These are phyloP conservation scores for Augiades crinisus DNA, from an alignment of 2,888 invertebrate species.

Conservation along the genomic window DNA sequence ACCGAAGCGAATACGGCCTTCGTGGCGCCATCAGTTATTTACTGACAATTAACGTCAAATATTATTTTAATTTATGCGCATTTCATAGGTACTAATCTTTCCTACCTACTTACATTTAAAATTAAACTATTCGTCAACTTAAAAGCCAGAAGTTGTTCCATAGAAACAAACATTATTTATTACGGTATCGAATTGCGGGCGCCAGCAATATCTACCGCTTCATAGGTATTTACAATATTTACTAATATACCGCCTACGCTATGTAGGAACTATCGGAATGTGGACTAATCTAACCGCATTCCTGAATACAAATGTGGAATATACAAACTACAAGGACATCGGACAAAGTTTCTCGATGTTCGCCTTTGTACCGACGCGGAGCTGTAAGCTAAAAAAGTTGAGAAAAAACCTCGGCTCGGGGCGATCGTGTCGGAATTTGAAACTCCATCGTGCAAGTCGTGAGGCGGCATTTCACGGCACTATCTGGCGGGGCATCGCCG, in stretches of 20 bases:
- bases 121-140: not conserved
- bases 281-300: conserved; percentile 70
- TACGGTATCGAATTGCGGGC: conserved; percentile 37
- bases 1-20: not conserved
- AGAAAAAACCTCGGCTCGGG: conserved; percentile 45
- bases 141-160: not conserved
- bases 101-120: not conserved
- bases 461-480: conserved; percentile 75
- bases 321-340: conserved; percentile 65
- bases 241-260: conserved; percentile 66
- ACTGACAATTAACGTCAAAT: conserved; percentile 5
- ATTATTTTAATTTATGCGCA: conserved; percentile 9
- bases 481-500: conserved; percentile 68
- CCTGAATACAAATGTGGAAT: conserved; percentile 65
- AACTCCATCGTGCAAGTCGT: conserved; percentile 63
- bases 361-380: conserved; percentile 26
- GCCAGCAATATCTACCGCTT: conserved; percentile 56
- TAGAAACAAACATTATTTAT: not conserved
- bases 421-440: conserved; percentile 66
- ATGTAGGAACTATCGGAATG: conserved; percentile 59
- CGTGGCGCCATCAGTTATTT: conserved; percentile 13
- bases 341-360: conserved; percentile 30
- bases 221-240: conserved; percentile 59
- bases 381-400: conserved; percentile 22
- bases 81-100: not conserved